Conservation (phyloP, 2,888 invertebrate genomes). For the Acanthoscelides obtectus region DNA sequence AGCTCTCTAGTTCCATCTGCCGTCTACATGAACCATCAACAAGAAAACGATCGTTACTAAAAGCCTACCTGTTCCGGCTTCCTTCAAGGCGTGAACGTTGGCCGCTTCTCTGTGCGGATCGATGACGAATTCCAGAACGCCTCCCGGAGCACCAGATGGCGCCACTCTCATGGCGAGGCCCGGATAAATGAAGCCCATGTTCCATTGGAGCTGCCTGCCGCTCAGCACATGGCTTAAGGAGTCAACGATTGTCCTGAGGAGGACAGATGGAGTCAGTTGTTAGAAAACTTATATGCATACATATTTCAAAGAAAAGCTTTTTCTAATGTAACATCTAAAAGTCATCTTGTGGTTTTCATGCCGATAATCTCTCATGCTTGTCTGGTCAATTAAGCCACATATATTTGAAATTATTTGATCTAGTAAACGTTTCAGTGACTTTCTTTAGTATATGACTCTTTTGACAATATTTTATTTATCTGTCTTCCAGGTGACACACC, state of each 20-base stretch:
- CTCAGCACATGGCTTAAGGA: conserved; percentile 65
- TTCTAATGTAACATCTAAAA: too few relatives aligned
- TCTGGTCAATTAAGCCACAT: too few relatives aligned
- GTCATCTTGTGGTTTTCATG: too few relatives aligned
- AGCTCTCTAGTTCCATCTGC: conserved; percentile 6
- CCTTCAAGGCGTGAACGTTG: conserved; percentile 53
- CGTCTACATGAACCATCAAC: neutral
- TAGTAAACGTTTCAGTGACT: too few relatives aligned
- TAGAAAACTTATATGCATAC: neutral
- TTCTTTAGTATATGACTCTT: too few relatives aligned
- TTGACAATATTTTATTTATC: too few relatives aligned
- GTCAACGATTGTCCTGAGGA: conserved; percentile 48
- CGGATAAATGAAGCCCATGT: conserved; percentile 67
- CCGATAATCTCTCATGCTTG: too few relatives aligned
- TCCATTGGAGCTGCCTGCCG: conserved; percentile 69
- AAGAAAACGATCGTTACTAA: too few relatives aligned
- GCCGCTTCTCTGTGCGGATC: conserved; percentile 54
- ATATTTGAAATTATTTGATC: too few relatives aligned
- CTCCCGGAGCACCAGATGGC: conserved; percentile 64
- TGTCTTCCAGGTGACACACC: too few relatives aligned
- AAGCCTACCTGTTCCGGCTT: conserved; percentile 58
- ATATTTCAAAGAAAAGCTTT: too few relatives aligned
- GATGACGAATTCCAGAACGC: conserved; percentile 69
- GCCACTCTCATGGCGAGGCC: conserved; percentile 71
- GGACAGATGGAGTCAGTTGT: neutral